phyloP scores from a whole-genome alignment of 2,888 invertebrate species.

The Frankliniella fusca region DNA sequence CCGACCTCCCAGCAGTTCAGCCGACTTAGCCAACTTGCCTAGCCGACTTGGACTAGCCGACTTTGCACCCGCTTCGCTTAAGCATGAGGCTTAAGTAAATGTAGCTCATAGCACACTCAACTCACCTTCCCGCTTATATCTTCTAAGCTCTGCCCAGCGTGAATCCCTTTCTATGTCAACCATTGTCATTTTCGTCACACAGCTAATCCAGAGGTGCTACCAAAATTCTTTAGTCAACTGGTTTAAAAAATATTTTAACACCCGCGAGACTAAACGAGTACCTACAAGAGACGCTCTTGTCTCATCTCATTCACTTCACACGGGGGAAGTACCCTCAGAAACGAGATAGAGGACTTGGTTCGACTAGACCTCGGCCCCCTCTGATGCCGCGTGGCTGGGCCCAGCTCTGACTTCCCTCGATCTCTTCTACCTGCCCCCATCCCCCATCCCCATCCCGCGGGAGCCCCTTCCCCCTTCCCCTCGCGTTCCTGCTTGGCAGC shows the following conservation, averaged over 20 bases:
- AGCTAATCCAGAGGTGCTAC: too few species aligned
- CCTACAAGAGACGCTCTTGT: too few species aligned
- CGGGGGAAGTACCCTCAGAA: neutral
- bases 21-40: too few species aligned
- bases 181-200: neutral
- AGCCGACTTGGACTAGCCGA: too few species aligned
- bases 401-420: neutral
- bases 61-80: too few species aligned
- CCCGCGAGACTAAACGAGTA: too few species aligned
- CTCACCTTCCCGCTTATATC: neutral
- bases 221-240: too few species aligned
- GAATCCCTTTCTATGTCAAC: neutral
- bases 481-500: neutral
- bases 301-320: neutral
- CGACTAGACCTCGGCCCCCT: neutral
- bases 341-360: neutral
- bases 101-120: neutral
- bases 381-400: neutral
- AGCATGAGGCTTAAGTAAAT: too few species aligned
- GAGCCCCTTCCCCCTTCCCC: neutral
- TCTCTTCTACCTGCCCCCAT: neutral
- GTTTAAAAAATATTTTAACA: too few species aligned
- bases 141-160: neutral
- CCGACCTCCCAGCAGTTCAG: too few species aligned
- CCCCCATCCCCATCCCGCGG: neutral